phyloP scores from a whole-genome alignment of 2,113 vertebrate genomes.

The Varanus komodoensis region DNA sequence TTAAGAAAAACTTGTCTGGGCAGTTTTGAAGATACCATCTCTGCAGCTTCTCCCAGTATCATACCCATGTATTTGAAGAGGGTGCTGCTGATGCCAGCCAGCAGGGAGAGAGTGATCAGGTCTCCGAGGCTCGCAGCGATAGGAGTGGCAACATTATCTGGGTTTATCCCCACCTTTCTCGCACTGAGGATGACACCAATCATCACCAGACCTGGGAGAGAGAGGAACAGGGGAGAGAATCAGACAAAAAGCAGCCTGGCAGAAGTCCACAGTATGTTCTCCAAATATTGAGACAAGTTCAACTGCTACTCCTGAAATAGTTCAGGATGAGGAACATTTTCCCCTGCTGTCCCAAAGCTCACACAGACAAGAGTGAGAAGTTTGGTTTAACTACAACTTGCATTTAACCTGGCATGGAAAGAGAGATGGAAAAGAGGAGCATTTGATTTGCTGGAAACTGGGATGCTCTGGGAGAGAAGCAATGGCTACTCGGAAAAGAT shows the following conservation, averaged over 20 bases:
- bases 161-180: slow-evolving; percentile 92
- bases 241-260: slow-evolving; percentile 13
- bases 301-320: too few relatives aligned
- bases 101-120: slow-evolving; percentile 91
- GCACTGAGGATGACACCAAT: slow-evolving; percentile 90
- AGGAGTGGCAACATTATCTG: slow-evolving; percentile 96
- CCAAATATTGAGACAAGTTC: background rate
- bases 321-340: too few relatives aligned
- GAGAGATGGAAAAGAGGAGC: background rate
- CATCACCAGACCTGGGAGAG: slow-evolving; percentile 89
- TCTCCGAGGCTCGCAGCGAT: slow-evolving; percentile 98
- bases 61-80: slow-evolving; percentile 88
- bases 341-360: background rate
- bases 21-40: background rate
- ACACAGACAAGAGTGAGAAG: background rate
- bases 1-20: background rate
- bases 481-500: background rate
- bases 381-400: background rate
- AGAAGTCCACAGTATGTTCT: background rate
- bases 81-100: slow-evolving; percentile 89
- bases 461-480: background rate
- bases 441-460: background rate
- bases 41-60: slow-evolving; percentile 11
- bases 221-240: slow-evolving; percentile 40
- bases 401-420: background rate